A percentile compares a stretch with the other conserved stretches of the same genome.
Evolutionary conservation across 2,888 invertebrate genomes (phyloP).

Genomic region (Dichetophora obliterata): DNA sequence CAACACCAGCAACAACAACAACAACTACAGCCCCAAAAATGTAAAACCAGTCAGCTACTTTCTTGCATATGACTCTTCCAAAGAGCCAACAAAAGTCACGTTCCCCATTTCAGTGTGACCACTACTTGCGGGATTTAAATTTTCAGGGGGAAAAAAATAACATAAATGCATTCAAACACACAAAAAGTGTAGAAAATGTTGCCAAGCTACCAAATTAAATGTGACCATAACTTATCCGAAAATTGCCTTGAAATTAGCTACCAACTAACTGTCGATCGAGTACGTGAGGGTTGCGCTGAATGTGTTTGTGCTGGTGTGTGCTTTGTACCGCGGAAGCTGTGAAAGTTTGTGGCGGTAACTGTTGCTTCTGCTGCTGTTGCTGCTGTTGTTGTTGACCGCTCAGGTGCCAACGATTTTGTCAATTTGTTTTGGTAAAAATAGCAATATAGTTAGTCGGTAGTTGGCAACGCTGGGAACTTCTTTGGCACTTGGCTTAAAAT

Average conservation of each 20-base stretch:
- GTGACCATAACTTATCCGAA: conserved; percentile 66
- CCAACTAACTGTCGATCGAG: conserved; percentile 42
- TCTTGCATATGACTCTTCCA: too few relatives aligned
- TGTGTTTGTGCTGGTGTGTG: background rate
- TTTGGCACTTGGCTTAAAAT: background rate
- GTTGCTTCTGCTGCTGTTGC: background rate
- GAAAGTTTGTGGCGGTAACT: conserved; percentile 41
- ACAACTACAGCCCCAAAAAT: background rate
- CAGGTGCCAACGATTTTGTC: conserved; percentile 55
- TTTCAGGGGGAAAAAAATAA: background rate
- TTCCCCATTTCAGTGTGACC: background rate
- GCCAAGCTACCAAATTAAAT: conserved; percentile 38
- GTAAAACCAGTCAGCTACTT: too few relatives aligned
- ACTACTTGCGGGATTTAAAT: background rate
- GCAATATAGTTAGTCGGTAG: background rate
- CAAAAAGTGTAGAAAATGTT: conserved; percentile 11
- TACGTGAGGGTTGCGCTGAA: conserved; percentile 44
- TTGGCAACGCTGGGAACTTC: conserved; percentile 14
- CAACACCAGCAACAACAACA: conserved; percentile 3
- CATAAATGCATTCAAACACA: background rate
- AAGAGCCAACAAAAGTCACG: too few relatives aligned
- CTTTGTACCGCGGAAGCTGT: conserved; percentile 40
- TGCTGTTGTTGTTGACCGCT: conserved; percentile 45
- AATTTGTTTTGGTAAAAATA: conserved; percentile 51
- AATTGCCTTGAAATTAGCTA: conserved; percentile 55